Conservation (phyloP, 37 sponge, comb jelly and placozoan species). For the Halichondria panicea region DNA sequence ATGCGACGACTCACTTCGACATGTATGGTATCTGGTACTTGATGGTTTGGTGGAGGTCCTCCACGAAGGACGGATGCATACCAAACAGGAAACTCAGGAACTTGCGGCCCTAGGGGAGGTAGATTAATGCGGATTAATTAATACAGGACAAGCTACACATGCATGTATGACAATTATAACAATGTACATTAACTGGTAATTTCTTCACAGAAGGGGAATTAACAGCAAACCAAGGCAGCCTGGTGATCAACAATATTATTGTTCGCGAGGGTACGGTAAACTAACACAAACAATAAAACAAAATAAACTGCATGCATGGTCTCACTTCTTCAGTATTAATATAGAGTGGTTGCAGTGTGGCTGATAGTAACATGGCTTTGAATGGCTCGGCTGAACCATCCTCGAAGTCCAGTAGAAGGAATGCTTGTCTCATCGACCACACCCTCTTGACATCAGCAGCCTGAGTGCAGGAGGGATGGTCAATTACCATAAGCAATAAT, state of each 20-base stretch:
- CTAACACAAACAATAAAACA: neutral
- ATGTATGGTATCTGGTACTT: conserved; percentile 53
- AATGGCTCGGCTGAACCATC: conserved; percentile 49
- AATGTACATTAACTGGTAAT: too few species aligned
- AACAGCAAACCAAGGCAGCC: neutral
- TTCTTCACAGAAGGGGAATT: too few species aligned
- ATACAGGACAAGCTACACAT: neutral
- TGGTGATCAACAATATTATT: neutral
- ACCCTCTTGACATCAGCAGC: conserved; percentile 62
- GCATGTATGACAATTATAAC: neutral
- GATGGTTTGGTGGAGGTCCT: conserved; percentile 69
- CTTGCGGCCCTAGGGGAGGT: conserved; percentile 50
- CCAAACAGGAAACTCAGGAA: conserved; percentile 78
- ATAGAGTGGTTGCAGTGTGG: conserved; percentile 44
- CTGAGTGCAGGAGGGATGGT: conserved; percentile 12
- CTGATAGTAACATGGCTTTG: conserved; percentile 59
- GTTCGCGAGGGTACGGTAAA: neutral
- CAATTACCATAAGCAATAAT: too few species aligned
- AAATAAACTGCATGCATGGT: neutral
- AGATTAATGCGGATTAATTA: too few species aligned
- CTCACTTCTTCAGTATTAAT: conserved; percentile 62
- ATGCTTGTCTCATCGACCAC: conserved; percentile 49
- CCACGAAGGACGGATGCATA: conserved; percentile 62
- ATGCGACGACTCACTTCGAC: conserved; percentile 45
- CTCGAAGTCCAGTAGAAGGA: conserved; percentile 76